phyloP scores from a whole-genome alignment of 2,797 vertebrate species.

The Oreochromis mossambicus region DNA sequence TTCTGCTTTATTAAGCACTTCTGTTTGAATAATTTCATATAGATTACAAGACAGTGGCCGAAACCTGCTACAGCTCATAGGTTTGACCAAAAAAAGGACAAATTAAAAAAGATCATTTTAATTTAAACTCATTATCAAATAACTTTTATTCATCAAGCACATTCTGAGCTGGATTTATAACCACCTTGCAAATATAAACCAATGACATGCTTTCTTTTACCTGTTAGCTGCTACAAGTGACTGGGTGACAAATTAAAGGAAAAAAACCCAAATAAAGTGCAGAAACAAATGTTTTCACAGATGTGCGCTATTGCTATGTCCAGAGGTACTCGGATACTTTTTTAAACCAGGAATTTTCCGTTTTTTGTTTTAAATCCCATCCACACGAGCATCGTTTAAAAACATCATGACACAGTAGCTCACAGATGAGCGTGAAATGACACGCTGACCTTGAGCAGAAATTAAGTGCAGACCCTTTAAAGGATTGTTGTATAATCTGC shows the following conservation, averaged over 20 bases:
- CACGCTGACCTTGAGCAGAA: background rate
- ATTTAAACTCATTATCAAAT: background rate
- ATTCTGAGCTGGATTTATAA: background rate
- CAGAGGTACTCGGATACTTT: background rate
- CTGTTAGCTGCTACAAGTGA: background rate
- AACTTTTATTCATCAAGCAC: background rate
- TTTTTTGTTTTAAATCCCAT: fast-evolving
- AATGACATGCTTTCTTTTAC: background rate
- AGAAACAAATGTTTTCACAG: background rate
- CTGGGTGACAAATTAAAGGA: background rate
- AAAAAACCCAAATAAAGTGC: background rate
- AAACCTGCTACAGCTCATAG: background rate
- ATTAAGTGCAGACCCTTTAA: background rate
- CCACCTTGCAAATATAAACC: background rate
- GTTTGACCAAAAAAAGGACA: background rate
- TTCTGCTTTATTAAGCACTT: background rate
- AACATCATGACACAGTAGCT: background rate
- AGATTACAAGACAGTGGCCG: background rate
- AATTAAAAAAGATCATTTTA: background rate
- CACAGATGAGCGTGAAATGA: background rate
- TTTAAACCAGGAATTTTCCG: background rate
- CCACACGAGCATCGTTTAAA: background rate
- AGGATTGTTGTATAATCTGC: background rate
- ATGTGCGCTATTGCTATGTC: background rate
- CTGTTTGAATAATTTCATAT: background rate